Base-by-base conservation (phyloP, 1,140 invertebrate species). In the Chrysoperla carnea region DNA sequence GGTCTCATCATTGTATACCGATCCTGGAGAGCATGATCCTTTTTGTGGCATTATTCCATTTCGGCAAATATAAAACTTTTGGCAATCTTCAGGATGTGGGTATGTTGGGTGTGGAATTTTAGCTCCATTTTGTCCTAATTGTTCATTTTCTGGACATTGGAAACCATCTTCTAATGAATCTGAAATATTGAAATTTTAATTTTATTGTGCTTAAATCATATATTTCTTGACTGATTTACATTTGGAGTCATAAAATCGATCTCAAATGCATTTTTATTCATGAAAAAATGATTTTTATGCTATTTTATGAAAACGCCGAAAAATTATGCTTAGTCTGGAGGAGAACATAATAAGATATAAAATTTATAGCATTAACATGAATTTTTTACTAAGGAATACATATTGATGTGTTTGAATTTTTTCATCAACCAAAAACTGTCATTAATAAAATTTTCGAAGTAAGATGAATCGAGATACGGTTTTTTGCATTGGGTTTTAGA, bases 1-100 rank as follows among this genome's bases (percentile, higher is more conserved):
- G 9, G 67, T 78, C 7, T 77, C 76, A 43, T 86, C 83, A 50
- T 84, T 85, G 64, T 87, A 89, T 27, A 88, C 84, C 8, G 72
- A 76, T 28, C 80, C 81, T 4, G 69, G 61, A 4, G 76, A 72
- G 56, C 84, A 88, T 48, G 78, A 76, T 6, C 80, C 79, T 47
- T 80, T 73, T 55, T 85, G 77, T 0, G 84, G 81, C 44, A 73
- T 70, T 2, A 82, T 69, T 4, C 81, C 81, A 50, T 84, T 83
- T 36, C 81, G 64, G 60, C 84, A 87, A 46, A 87, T 84, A 63
- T 86, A 88, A 61, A 86, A 86, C 53, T 82, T 84, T 48, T 80
- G 75, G 55, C 84, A 89, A 56, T 89, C 84, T 29, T 81, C 78
- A 0, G 81, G 76, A 60, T 86, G 80, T 4, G 82, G 71, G 63